Conservation (phyloP, 2,888 invertebrate genomes). For the Orthosia gracilis region DNA sequence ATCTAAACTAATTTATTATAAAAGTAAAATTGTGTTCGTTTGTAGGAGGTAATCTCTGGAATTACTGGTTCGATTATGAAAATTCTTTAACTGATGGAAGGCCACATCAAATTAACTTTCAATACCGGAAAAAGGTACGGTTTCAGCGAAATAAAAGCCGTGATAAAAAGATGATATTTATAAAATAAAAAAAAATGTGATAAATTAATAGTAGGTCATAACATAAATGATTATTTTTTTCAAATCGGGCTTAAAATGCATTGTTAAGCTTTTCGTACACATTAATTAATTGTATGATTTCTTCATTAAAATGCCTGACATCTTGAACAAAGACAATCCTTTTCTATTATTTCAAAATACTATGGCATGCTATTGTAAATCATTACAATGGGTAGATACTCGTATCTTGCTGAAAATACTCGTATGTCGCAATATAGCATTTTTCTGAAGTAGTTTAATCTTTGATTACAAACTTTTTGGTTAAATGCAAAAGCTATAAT, state of each 20-base stretch:
- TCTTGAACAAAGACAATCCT: slow-evolving; percentile 40
- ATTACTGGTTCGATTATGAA: no score
- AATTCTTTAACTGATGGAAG: no score
- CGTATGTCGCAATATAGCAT: slow-evolving; percentile 1
- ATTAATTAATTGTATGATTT: background rate
- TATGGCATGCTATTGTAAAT: slow-evolving; percentile 13
- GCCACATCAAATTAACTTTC: no score
- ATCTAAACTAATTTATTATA: no score
- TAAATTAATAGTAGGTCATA: no score
- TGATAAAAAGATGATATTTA: no score
- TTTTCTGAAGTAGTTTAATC: no score
- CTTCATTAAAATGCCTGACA: slow-evolving; percentile 45
- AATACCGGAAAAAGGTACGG: no score
- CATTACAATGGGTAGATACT: slow-evolving; percentile 13
- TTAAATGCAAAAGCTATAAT: background rate
- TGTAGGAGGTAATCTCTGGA: no score
- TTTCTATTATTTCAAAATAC: slow-evolving; percentile 33
- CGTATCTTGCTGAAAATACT: background rate
- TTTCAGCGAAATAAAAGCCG: no score
- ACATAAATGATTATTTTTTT: background rate
- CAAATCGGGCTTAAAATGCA: slow-evolving; percentile 4
- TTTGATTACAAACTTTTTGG: background rate
- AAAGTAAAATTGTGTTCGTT: no score
- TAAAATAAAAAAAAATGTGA: no score
- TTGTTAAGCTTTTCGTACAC: slow-evolving; percentile 36